Percentiles rank a stretch among this genome's conserved stretches.
These are phyloP conservation scores for Anguilla rostrata DNA, from an alignment of 2,113 vertebrate species.

Conservation along the genomic window DNA sequence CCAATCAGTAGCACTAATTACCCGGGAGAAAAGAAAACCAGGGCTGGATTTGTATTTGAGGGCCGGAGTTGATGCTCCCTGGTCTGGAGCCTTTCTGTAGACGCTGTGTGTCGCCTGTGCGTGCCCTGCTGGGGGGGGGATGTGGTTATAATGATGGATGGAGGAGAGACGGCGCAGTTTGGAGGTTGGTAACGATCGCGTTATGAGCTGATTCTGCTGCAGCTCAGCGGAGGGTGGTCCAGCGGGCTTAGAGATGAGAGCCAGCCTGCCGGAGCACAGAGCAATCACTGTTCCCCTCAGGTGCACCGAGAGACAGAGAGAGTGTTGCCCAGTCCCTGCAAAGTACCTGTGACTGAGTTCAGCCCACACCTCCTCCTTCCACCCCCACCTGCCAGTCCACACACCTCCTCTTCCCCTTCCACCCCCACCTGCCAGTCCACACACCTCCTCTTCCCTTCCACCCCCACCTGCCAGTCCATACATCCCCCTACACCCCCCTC, in stretches of 20 bases:
- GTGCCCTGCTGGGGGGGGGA: background rate
- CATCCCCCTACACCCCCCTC: too few relatives aligned
- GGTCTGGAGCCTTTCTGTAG: background rate
- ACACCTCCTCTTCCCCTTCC: too few relatives aligned
- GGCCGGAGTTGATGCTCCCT: too few relatives aligned
- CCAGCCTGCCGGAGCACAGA: background rate
- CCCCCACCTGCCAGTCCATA: too few relatives aligned
- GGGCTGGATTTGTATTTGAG: too few relatives aligned
- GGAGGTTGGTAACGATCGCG: background rate
- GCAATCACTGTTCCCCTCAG: background rate
- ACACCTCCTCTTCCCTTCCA: too few relatives aligned
- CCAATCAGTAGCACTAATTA: too few relatives aligned
- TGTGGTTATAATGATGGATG: background rate
- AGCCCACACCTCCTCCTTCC: background rate
- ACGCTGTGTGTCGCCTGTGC: background rate
- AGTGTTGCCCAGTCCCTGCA: background rate
- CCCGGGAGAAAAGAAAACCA: too few relatives aligned
- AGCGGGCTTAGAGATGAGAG: background rate
- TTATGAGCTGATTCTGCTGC: background rate
- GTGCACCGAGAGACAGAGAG: background rate
- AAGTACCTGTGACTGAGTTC: background rate
- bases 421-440: too few relatives aligned
- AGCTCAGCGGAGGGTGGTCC: background rate
- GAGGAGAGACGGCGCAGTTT: background rate
- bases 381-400: too few relatives aligned